Evolutionary conservation across 1,140 invertebrate species (phyloP).

Genomic region (Maniola jurtina): DNA sequence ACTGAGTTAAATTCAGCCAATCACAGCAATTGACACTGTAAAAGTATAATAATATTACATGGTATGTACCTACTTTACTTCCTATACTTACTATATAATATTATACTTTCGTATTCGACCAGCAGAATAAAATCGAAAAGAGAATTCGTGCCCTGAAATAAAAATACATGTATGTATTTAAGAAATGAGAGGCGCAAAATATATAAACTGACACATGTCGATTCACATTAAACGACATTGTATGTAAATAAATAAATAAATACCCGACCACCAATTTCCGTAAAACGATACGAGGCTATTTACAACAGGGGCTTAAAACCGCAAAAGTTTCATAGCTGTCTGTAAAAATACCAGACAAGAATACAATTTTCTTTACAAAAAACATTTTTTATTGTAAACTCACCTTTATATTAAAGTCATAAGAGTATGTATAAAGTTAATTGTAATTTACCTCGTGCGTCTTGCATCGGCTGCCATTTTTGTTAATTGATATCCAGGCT

Average conservation of each 20-base stretch:
- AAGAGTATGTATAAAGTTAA: slow-evolving; percentile 21
- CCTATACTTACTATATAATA: neutral
- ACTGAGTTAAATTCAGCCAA: too few species aligned
- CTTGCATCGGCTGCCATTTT: slow-evolving; percentile 59
- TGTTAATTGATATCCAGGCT: slow-evolving; percentile 68
- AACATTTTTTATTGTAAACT: slow-evolving; percentile 20
- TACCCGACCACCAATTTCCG: slow-evolving; percentile 23
- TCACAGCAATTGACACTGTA: too few species aligned
- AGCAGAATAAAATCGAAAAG: neutral
- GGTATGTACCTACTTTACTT: too few species aligned
- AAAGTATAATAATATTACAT: too few species aligned
- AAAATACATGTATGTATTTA: neutral
- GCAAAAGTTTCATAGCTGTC: slow-evolving; percentile 16
- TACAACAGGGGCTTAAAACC: slow-evolving; percentile 21
- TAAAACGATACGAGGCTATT: slow-evolving; percentile 26
- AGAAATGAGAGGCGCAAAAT: neutral
- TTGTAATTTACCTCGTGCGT: slow-evolving; percentile 15
- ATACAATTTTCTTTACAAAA: slow-evolving; percentile 15
- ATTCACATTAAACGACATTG: slow-evolving; percentile 9
- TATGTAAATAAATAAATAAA: slow-evolving; percentile 18
- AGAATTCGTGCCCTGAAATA: neutral
- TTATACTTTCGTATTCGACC: neutral
- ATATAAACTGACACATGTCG: neutral
- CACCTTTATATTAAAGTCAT: slow-evolving; percentile 17
- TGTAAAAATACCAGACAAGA: slow-evolving; percentile 19